A percentile compares a stretch with the other conserved stretches of the same genome.
These are phyloP conservation scores for Tinea trinotella DNA, from an alignment of 2,888 invertebrate species.

Conservation along the genomic window DNA sequence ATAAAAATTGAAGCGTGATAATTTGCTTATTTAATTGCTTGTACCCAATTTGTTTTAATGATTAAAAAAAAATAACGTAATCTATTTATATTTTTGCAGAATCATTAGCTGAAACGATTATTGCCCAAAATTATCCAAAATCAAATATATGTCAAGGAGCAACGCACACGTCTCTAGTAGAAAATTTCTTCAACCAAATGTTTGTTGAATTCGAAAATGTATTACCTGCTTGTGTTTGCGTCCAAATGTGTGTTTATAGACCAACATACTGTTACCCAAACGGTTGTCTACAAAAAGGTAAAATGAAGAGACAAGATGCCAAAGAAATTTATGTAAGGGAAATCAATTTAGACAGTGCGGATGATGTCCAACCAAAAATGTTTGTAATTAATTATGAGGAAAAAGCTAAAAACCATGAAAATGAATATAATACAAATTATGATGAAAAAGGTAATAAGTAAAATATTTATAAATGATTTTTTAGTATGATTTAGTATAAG, in stretches of 20 bases:
- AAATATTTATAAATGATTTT: no score
- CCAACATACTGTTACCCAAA: constrained; percentile 1
- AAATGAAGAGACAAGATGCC: background rate
- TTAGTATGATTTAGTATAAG: no score
- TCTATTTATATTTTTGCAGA: background rate
- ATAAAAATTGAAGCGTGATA: no score
- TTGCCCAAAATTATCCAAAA: background rate
- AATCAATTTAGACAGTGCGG: no score
- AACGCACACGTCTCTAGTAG: background rate
- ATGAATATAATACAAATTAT: background rate
- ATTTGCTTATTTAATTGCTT: no score
- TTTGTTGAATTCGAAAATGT: background rate
- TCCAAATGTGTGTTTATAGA: background rate
- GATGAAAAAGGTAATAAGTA: background rate
- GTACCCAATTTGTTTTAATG: no score
- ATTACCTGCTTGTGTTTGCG: background rate
- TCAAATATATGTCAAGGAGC: background rate
- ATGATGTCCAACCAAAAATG: no score
- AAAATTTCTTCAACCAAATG: background rate
- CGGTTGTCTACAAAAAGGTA: background rate
- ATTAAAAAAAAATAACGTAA: no score
- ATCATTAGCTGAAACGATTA: background rate
- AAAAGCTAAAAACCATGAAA: no score
- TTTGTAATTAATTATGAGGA: no score
- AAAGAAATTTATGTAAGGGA: no score